A percentile compares a stretch with the other conserved stretches of the same genome.
phyloP scores from a whole-genome alignment of 2,113 vertebrate genomes.

The Martes martes region DNA sequence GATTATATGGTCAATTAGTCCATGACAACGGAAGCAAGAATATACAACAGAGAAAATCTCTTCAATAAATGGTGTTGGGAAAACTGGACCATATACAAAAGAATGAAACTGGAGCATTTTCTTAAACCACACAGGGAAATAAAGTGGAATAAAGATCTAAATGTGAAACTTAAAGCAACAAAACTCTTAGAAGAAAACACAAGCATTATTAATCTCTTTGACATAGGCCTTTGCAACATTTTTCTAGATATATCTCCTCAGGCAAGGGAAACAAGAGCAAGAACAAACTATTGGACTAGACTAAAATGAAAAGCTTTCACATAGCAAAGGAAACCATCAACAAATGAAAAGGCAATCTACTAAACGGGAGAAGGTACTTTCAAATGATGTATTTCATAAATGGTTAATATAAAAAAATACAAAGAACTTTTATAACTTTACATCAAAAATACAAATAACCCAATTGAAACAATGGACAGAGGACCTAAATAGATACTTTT shows the following conservation, averaged over 20 bases:
- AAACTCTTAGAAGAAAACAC: background rate
- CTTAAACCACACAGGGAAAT: background rate
- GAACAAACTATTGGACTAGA: background rate
- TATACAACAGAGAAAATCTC: background rate
- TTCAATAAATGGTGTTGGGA: background rate
- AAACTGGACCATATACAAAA: background rate
- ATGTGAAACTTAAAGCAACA: background rate
- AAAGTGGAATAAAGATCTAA: background rate
- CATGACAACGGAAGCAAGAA: background rate
- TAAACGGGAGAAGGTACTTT: background rate
- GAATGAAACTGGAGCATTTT: background rate
- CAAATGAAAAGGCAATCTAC: background rate
- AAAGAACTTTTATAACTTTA: background rate
- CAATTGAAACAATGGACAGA: background rate
- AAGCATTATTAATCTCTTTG: background rate
- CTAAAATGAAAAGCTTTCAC: background rate
- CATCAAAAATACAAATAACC: background rate
- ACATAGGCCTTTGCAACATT: background rate
- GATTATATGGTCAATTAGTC: background rate
- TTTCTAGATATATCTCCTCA: background rate
- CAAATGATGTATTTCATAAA: background rate
- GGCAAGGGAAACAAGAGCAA: background rate
- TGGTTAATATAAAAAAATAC: background rate
- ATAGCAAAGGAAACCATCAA: background rate
- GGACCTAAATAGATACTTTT: background rate